Base-by-base conservation (phyloP, 35 echinoderm and acorn worm species). In the Eucidaris tribuloides region DNA sequence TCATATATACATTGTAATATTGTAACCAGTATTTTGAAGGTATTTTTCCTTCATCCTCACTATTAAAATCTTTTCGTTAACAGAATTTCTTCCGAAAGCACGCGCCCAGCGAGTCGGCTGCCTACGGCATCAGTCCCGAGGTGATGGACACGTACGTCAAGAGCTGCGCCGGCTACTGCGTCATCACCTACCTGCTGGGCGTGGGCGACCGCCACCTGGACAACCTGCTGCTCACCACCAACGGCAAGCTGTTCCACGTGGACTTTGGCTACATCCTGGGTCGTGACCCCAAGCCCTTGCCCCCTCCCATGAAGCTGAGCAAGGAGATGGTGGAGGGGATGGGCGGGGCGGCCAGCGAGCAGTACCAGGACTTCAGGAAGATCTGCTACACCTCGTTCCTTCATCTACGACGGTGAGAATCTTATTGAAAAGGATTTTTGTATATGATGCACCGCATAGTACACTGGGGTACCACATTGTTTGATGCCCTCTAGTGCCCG, bases 251-350 rank as follows among this genome's bases (percentile, higher is more conserved):
- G 23, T 99, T 99, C 62, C 96, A 99, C 45, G 91, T 99, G 0
- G 96, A 99, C 84, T 99, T 99, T 84, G 96, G 94, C 5, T 99
- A 99, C 87, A 97, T 99, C 28, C 83, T 93, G 27, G 96, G 96
- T 17, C 70, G 96, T 19, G 96, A 99, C 68, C 96, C 96, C 58
- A 99, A 99, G 68, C 96, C 90, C 6, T 70, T 99, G 20, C 96
- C 96, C 3, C 96, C 96, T 25, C 96, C 96, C 18, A 99, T 99
- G 96, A 99, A 99, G 60, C 84, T 99, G 37, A 99, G 91, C 52
- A 99, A 99, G 45, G 96, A 99, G 58, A 93, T 99, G 96, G 78
- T 99, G 77, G 96, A 99, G 68, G 96, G 90, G 14, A 99, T 99
- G 96, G 96, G 96, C 13, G 96, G 96, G 37, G 87, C 91, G 5